Percentiles rank a stretch among this genome's conserved stretches.
phyloP scores from a whole-genome alignment of 2,113 vertebrate genomes.

The Euleptes europaea region DNA sequence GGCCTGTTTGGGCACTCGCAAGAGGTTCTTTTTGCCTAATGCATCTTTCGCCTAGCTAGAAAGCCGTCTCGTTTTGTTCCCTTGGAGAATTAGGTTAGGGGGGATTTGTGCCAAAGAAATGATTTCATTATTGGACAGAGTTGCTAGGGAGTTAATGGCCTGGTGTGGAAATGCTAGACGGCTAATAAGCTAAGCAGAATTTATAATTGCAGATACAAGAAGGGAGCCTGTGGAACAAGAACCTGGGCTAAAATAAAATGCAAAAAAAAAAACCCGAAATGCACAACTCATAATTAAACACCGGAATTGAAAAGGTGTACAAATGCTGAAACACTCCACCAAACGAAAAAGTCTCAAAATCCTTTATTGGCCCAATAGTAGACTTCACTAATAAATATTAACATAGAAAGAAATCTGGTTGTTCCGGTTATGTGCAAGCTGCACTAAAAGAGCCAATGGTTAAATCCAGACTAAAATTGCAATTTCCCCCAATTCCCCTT shows the following conservation, averaged over 20 bases:
- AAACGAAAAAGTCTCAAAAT: not conserved
- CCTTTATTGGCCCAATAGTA: not conserved
- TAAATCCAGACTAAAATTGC: not conserved
- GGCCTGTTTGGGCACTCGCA: constrained; percentile 55
- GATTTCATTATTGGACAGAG: constrained; percentile 40
- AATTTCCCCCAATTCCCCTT: too few species aligned
- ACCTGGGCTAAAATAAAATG: not conserved
- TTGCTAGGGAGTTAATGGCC: constrained; percentile 6
- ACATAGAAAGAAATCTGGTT: not conserved
- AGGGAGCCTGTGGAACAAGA: not conserved
- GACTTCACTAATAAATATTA: too few species aligned
- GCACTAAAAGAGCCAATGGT: not conserved
- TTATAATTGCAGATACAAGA: constrained; percentile 10
- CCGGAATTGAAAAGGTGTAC: not conserved
- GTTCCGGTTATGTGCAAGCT: not conserved
- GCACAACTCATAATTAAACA: not conserved
- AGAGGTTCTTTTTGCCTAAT: constrained; percentile 47
- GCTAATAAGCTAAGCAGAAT: constrained; percentile 20
- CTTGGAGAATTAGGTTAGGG: constrained; percentile 51
- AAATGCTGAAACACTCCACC: not conserved
- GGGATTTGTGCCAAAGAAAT: constrained; percentile 56
- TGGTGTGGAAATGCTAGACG: constrained; percentile 37
- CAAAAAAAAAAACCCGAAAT: not conserved
- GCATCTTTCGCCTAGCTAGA: constrained; percentile 15
- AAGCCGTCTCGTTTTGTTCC: constrained; percentile 53